phyloP scores from a whole-genome alignment of 2,888 invertebrate species.

The Hipparchia sbordonii region DNA sequence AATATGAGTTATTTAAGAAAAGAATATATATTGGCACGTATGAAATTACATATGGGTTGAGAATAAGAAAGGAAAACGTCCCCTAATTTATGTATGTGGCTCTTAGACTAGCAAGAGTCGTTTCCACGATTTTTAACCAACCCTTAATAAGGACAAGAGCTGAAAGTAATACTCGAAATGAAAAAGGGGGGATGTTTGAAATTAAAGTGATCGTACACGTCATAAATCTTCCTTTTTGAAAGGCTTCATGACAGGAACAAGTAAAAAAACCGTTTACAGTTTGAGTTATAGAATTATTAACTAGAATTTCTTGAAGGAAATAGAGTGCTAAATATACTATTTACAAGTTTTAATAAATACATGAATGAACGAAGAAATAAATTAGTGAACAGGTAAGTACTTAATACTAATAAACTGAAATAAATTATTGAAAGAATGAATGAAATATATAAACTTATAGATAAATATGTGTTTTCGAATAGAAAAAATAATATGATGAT shows the following conservation, averaged over 20 bases:
- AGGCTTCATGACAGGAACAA: not conserved
- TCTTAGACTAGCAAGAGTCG: slow-evolving; percentile 5
- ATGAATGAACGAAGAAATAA: not conserved
- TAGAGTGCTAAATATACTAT: no score
- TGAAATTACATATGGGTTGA: no score
- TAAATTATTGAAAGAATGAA: not conserved
- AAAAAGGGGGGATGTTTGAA: not conserved
- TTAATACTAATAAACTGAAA: no score
- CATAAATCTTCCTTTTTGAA: not conserved
- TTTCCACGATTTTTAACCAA: slow-evolving; percentile 12
- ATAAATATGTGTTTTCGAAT: no score
- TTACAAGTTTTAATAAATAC: not conserved
- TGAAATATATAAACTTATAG: not conserved
- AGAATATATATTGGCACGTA: no score
- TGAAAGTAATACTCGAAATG: slow-evolving; percentile 1
- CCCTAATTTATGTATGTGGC: not conserved
- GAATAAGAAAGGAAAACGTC: not conserved
- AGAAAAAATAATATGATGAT: no score
- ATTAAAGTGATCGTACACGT: not conserved
- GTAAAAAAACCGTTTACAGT: not conserved
- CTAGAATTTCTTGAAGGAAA: no score
- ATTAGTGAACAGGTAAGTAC: not conserved
- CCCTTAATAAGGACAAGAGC: slow-evolving; percentile 1
- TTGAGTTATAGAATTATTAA: no score
- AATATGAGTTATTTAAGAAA: no score